Conservation (phyloP, 2,888 invertebrate genomes). For the Lycophotia porphyrea region DNA sequence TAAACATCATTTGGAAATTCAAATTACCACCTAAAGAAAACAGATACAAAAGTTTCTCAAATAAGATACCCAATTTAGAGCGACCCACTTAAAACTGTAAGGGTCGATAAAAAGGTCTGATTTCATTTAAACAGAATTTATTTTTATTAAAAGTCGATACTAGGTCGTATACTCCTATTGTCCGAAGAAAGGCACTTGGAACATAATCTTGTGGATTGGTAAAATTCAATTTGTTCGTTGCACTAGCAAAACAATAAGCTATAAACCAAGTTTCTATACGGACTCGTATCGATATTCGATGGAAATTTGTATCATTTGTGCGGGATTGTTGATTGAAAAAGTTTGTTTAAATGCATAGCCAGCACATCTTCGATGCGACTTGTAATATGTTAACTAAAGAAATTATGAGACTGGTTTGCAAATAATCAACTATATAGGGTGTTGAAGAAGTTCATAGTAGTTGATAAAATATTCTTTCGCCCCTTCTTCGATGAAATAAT, state of each 20-base stretch:
- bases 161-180: constrained; percentile 41
- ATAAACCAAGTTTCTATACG: constrained; percentile 68
- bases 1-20: constrained; percentile 56
- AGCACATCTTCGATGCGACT: background rate
- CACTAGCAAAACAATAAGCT: constrained; percentile 75
- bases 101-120: constrained; percentile 64
- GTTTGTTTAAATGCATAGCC: constrained; percentile 15
- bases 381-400: background rate
- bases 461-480: background rate
- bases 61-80: constrained; percentile 65
- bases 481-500: background rate
- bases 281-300: constrained; percentile 67
- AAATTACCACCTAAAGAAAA: constrained; percentile 53
- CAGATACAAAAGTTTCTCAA: constrained; percentile 58
- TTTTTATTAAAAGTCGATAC: constrained; percentile 66
- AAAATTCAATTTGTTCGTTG: constrained; percentile 75
- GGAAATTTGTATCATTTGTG: constrained; percentile 59
- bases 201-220: constrained; percentile 75
- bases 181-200: constrained; percentile 60
- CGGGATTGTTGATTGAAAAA: constrained; percentile 57
- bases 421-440: background rate
- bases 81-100: constrained; percentile 63
- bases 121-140: constrained; percentile 67
- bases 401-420: background rate
- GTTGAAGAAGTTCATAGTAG: background rate